A percentile compares a stretch with the other conserved stretches of the same genome.
Evolutionary conservation across 2,113 vertebrate genomes (phyloP).

Genomic region (Piliocolobus tephrosceles): DNA sequence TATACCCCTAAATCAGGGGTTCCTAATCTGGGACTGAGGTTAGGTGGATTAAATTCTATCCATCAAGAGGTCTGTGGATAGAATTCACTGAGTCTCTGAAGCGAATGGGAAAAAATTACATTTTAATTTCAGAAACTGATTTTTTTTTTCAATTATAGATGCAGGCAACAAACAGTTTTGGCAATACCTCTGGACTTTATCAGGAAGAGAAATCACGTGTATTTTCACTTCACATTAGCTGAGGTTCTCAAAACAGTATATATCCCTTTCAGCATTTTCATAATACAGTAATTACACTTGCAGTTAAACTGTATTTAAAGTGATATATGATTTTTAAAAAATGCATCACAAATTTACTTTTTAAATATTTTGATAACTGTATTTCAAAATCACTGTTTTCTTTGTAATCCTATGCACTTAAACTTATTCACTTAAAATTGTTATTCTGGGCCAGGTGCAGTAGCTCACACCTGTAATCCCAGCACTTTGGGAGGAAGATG

Average conservation of each 20-base stretch:
- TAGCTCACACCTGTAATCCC: no score
- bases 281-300: not conserved
- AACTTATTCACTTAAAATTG: not conserved
- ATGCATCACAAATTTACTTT: slow-evolving; percentile 21
- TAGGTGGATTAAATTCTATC: not conserved
- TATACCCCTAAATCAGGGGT: not conserved
- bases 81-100: not conserved
- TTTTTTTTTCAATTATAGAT: slow-evolving; percentile 7
- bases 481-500: no score
- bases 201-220: not conserved
- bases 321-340: not conserved
- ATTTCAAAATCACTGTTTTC: slow-evolving; percentile 36
- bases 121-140: slow-evolving; percentile 1
- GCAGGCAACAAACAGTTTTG: not conserved
- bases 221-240: slow-evolving; percentile 15
- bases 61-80: not conserved
- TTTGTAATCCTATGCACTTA: not conserved
- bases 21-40: not conserved
- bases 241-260: slow-evolving; percentile 11
- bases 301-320: not conserved
- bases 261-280: not conserved
- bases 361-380: not conserved
- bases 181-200: not conserved
- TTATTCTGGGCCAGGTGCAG: no score
- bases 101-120: not conserved